These are phyloP conservation scores for Nannoperca obscura DNA, from an alignment of 2,797 vertebrate genomes.

Conservation along the genomic window DNA sequence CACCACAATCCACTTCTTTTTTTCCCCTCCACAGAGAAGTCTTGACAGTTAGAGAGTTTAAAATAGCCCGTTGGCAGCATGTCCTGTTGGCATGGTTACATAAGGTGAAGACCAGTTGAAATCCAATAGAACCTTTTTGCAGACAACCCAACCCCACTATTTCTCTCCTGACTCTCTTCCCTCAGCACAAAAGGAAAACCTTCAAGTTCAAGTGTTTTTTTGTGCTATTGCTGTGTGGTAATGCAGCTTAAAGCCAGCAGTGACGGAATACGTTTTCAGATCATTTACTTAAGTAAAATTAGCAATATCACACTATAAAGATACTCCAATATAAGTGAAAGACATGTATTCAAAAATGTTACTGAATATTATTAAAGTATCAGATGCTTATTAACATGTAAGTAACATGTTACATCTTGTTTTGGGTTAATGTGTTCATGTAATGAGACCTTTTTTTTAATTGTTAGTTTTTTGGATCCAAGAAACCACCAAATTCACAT, in stretches of 20 bases:
- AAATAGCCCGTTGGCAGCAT: conserved; percentile 34
- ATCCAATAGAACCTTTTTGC: neutral
- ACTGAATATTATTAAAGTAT: neutral
- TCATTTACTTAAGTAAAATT: neutral
- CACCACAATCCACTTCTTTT: neutral
- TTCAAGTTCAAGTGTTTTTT: neutral
- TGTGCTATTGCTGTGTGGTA: neutral
- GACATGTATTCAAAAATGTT: neutral
- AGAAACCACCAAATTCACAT: neutral
- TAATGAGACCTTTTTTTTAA: neutral
- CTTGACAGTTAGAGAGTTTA: neutral
- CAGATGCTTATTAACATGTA: neutral
- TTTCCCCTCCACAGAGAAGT: neutral
- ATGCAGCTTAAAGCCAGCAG: neutral
- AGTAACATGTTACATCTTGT: neutral
- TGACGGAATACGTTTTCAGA: neutral
- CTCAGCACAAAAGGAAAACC: neutral
- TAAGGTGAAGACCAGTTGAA: neutral
- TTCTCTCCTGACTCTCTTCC: conserved; percentile 1
- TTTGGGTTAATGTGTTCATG: neutral
- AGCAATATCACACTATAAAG: neutral
- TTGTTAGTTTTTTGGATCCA: neutral
- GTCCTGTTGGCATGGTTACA: conserved; percentile 27
- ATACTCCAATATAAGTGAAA: neutral
- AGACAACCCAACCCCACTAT: neutral